phyloP scores from a whole-genome alignment of 2,797 vertebrate species.

The Agapornis canus region DNA sequence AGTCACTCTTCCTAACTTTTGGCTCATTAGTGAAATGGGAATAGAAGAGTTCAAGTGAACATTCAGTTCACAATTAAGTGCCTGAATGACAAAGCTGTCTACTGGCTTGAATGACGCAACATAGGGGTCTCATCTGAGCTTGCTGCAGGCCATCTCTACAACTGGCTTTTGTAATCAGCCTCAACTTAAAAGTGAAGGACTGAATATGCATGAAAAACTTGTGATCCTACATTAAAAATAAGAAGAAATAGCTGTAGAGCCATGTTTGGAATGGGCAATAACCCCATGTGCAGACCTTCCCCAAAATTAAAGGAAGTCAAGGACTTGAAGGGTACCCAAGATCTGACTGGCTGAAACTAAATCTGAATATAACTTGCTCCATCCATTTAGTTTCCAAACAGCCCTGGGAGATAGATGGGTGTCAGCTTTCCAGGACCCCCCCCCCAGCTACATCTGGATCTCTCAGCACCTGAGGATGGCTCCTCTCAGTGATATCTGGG shows the following conservation, averaged over 20 bases:
- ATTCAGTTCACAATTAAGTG: slow-evolving; percentile 11
- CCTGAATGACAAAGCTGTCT: neutral
- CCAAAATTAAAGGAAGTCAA: neutral
- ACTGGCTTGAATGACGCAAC: neutral
- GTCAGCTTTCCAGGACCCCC: neutral
- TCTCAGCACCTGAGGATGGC: neutral
- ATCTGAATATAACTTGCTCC: neutral
- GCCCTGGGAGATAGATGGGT: neutral
- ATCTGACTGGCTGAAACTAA: neutral
- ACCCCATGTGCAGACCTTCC: neutral
- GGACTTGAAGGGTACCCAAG: neutral
- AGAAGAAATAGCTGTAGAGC: neutral
- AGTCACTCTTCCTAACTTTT: slow-evolving; percentile 15
- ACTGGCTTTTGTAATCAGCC: neutral
- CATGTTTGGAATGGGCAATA: neutral
- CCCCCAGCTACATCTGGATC: neutral
- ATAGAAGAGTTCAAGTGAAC: slow-evolving; percentile 20
- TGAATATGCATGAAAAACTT: neutral
- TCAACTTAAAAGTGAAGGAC: neutral
- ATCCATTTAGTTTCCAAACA: neutral
- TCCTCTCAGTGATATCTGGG: fast-evolving
- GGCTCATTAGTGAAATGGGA: slow-evolving; percentile 40
- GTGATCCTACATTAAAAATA: neutral
- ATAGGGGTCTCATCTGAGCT: neutral
- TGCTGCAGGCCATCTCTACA: neutral